Percentiles rank a stretch among this genome's conserved stretches.
These are phyloP conservation scores for Cacatua alba DNA, from an alignment of 2,113 vertebrate species.

Conservation along the genomic window DNA sequence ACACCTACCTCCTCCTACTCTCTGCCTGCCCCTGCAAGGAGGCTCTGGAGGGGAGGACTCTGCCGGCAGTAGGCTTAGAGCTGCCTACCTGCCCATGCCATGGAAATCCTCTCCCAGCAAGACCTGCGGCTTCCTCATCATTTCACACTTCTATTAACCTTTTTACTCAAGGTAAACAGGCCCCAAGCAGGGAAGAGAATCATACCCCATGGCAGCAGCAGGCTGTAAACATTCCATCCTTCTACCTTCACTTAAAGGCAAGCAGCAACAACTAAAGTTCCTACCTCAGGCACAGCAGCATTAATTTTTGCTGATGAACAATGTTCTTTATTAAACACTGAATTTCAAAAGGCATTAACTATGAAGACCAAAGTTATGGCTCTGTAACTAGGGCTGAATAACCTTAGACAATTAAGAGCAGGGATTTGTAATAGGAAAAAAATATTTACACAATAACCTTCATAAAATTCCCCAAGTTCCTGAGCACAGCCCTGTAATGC, in stretches of 20 bases:
- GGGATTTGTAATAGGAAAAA: neutral
- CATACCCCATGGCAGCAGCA: neutral
- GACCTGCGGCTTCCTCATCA: neutral
- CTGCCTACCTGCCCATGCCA: neutral
- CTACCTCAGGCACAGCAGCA: neutral
- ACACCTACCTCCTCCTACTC: neutral
- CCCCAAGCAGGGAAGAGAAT: neutral
- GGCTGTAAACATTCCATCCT: neutral
- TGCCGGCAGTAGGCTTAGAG: neutral
- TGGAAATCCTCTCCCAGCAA: neutral
- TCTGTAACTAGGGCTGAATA: neutral
- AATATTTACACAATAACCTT: neutral
- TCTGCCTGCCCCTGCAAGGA: neutral
- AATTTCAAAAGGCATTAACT: neutral
- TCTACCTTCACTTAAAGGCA: neutral
- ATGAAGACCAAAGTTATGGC: neutral
- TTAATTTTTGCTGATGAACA: neutral
- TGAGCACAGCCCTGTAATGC: neutral
- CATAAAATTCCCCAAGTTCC: neutral
- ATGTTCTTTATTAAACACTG: neutral
- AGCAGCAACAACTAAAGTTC: neutral
- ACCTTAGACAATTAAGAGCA: neutral
- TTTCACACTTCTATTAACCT: neutral
- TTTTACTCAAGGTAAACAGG: neutral
- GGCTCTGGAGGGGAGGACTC: neutral